Evolutionary conservation across 2,113 vertebrate genomes (phyloP).

Genomic region (Malurus cyaneus): DNA sequence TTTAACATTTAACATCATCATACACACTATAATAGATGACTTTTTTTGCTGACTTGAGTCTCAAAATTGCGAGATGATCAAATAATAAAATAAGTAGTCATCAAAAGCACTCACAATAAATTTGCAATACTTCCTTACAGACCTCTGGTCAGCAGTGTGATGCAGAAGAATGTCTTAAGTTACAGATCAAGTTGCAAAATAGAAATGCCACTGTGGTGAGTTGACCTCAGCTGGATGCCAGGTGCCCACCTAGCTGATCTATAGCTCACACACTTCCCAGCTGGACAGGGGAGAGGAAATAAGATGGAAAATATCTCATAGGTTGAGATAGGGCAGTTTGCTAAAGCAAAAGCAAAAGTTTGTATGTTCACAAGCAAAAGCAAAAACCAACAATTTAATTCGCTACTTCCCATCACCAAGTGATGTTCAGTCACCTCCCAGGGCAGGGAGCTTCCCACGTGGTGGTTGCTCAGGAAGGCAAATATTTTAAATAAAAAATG

Average conservation of each 20-base stretch:
- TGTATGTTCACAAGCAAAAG: background rate
- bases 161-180: background rate
- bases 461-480: background rate
- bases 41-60: background rate
- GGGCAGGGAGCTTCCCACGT: background rate
- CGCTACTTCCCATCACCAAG: background rate
- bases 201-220: background rate
- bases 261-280: background rate
- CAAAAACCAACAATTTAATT: background rate
- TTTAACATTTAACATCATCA: background rate
- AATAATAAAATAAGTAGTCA: background rate
- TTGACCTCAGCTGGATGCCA: background rate
- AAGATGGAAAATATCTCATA: fast-evolving
- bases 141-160: background rate
- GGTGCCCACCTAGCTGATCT: fast-evolving
- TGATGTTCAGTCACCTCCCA: fast-evolving
- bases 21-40: background rate
- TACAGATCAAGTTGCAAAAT: background rate
- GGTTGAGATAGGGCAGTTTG: background rate
- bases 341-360: background rate
- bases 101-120: background rate
- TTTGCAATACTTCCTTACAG: background rate
- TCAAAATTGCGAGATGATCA: background rate
- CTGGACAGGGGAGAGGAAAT: background rate
- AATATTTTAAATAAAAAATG: background rate